Conservation (phyloP, 2,797 vertebrate genomes). For the Mormyrus hasselquistii region DNA sequence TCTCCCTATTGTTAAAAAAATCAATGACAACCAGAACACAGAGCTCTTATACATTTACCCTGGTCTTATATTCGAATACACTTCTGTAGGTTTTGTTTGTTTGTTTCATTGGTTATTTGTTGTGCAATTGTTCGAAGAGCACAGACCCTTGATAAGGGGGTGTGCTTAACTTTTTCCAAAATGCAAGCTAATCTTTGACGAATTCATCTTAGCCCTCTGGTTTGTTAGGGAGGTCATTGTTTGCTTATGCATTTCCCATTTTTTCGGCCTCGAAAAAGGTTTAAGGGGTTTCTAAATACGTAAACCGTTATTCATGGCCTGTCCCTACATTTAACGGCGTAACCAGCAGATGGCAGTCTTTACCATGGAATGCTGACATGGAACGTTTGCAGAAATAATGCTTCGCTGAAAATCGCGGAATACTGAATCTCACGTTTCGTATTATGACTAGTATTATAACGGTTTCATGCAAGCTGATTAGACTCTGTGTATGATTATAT, state of each 20-base stretch:
- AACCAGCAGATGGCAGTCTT: conserved; percentile 74
- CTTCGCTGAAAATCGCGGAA: background rate
- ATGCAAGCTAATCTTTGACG: background rate
- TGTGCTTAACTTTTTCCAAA: background rate
- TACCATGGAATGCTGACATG: conserved; percentile 58
- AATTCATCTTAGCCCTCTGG: background rate
- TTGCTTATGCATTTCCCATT: background rate
- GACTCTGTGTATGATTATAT: background rate
- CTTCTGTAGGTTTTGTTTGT: background rate
- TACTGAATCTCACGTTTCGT: background rate
- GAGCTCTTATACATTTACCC: background rate
- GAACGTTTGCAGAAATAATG: background rate
- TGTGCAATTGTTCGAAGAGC: background rate
- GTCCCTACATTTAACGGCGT: conserved; percentile 27
- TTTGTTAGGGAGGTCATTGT: background rate
- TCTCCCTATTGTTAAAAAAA: conserved; percentile 40
- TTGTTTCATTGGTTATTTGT: background rate
- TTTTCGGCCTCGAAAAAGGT: background rate
- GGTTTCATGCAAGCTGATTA: background rate
- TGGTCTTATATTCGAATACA: background rate
- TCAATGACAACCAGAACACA: background rate
- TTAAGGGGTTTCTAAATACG: background rate
- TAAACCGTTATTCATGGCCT: conserved; percentile 15
- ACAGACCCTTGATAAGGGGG: background rate
- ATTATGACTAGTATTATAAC: background rate